Conservation (phyloP, 2,888 invertebrate genomes). For the Podotricha telesiphe region DNA sequence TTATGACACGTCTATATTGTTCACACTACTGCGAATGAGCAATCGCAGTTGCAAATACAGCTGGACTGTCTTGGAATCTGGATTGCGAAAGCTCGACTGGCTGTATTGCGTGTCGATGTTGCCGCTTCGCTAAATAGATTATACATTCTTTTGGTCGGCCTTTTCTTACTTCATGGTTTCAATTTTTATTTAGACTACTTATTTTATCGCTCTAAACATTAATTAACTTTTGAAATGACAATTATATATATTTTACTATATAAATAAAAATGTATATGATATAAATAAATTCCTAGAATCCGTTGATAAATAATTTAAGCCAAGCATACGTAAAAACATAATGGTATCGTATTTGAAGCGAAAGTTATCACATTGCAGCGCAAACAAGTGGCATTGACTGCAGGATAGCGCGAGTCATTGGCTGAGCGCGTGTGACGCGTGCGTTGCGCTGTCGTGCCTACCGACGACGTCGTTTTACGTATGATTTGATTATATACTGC, state of each 20-base stretch:
- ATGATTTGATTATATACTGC: slow-evolving; percentile 35
- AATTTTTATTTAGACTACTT: slow-evolving; percentile 9
- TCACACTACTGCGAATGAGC: slow-evolving; percentile 33
- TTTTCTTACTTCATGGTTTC: slow-evolving; percentile 25
- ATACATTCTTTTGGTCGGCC: slow-evolving; percentile 37
- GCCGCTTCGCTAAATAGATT: slow-evolving; percentile 49
- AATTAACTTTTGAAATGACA: background rate
- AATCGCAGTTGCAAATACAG: slow-evolving; percentile 45
- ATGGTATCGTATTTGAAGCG: slow-evolving; percentile 49
- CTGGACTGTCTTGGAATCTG: slow-evolving; percentile 53
- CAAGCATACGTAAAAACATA: slow-evolving; percentile 35
- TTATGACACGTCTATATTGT: slow-evolving; percentile 14
- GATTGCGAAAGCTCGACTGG: slow-evolving; percentile 68
- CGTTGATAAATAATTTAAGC: background rate
- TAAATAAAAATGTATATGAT: background rate
- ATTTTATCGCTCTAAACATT: background rate
- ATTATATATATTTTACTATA: background rate
- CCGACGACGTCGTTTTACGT: slow-evolving; percentile 40
- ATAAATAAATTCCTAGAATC: background rate
- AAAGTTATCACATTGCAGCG: slow-evolving; percentile 53
- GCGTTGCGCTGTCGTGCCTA: slow-evolving; percentile 38
- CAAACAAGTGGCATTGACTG: slow-evolving; percentile 53
- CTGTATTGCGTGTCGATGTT: slow-evolving; percentile 71
- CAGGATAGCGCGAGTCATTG: slow-evolving; percentile 47
- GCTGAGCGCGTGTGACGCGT: slow-evolving; percentile 43